Evolutionary conservation across 2,113 vertebrate species (phyloP).

Genomic region (Vombatus ursinus): DNA sequence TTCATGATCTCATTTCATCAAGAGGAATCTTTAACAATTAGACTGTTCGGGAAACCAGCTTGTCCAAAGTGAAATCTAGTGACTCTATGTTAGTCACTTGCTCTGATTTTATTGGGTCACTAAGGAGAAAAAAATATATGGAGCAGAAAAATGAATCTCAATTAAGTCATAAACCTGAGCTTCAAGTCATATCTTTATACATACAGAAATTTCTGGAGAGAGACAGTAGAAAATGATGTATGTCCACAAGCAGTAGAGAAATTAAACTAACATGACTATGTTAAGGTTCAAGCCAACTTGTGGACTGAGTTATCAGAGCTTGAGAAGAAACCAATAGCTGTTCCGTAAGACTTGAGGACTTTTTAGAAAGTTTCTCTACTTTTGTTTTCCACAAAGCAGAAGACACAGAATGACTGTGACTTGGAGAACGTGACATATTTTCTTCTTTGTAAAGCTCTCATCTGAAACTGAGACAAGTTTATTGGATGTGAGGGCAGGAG

Average conservation of each 20-base stretch:
- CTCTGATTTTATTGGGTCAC: not conserved
- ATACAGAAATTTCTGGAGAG: not conserved
- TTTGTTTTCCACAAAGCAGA: constrained; percentile 19
- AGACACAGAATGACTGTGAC: not conserved
- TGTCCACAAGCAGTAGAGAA: not conserved
- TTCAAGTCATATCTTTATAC: constrained; percentile 37
- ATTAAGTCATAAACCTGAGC: not conserved
- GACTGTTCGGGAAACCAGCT: not conserved
- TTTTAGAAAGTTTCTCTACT: not conserved
- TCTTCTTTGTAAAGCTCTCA: not conserved
- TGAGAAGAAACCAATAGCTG: not conserved
- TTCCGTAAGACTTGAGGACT: constrained; percentile 4
- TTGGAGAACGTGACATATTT: not conserved
- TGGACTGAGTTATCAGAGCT: not conserved
- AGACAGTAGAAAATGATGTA: not conserved
- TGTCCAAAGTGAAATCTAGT: not conserved
- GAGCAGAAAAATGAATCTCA: not conserved
- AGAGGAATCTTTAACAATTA: not conserved
- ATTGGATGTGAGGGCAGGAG: not conserved
- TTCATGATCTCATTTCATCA: constrained; percentile 17
- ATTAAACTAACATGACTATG: constrained; percentile 4
- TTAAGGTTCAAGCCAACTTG: constrained; percentile 29
- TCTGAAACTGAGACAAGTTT: not conserved
- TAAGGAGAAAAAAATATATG: not conserved
- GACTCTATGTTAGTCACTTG: not conserved